Base-by-base conservation (phyloP, 2,888 invertebrate species). In the Trissonchulus latispiculum region DNA sequence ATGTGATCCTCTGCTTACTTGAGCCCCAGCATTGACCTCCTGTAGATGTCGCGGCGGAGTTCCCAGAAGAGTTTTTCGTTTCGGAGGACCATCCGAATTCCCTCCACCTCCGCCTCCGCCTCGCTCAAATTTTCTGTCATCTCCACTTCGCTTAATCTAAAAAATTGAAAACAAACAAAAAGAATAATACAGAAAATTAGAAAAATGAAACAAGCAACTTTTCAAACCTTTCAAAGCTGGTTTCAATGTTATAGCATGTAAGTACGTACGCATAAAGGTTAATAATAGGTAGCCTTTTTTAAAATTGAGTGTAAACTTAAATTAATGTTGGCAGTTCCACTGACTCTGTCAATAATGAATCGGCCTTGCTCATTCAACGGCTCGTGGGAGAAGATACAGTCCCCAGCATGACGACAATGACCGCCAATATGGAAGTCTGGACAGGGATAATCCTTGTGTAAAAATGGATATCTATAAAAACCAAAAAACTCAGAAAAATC, bases 401-500 rank as follows among this genome's bases (percentile, higher is more conserved):
- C 78, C 29, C 81, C 80, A 18, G 77, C 77, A 2, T n/a, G 28
- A n/a, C 73, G 70, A 33, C 70, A 71, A 59, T 78, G 77, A 36
- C 36, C 36, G 36, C 80, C 80, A 70, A 78, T 79, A 76, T 82
- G 80, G 75, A 78, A 81, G 8, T 77, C 78, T 69, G 78, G 79
- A 75, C 80, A 80, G 36, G 82, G 81, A 72, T 76, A 82, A 61
- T 82, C 82, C 37, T 81, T 81, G 75, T 82, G 82, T 71, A 82
- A 77, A 69, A 78, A 75, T 76, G 79, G 75, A 76, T 77, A 37
- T 29, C 64, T 61, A 32, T 64, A 74, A 29, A n/a, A n/a, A n/a
- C n/a, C n/a, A n/a, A n/a, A n/a, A n/a, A n/a, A n/a, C n/a, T n/a
- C n/a, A n/a, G n/a, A n/a, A n/a, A n/a, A n/a, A n/a, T n/a, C n/a